Conservation (phyloP, 1,140 invertebrate genomes). For the Pachypeltis micranthus region DNA sequence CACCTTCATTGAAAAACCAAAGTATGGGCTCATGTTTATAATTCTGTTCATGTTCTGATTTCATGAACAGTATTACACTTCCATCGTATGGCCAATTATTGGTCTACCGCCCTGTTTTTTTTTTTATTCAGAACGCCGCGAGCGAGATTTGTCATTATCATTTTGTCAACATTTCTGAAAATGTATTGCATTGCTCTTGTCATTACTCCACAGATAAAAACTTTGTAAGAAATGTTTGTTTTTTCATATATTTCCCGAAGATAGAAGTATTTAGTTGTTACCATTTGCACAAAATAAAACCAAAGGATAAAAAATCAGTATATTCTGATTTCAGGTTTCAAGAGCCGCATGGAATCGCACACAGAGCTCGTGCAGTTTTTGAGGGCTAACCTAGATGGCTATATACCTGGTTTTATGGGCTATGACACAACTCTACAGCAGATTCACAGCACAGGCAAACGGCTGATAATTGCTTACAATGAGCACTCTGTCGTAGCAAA, state of each 20-base stretch:
- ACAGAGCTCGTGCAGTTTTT: constrained; percentile 20
- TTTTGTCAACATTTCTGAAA: too few relatives aligned
- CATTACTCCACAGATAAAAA: too few relatives aligned
- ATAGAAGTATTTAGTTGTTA: neutral
- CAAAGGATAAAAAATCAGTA: neutral
- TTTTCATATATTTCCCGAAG: neutral
- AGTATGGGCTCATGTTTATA: too few relatives aligned
- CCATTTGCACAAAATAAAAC: neutral
- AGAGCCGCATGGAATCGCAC: neutral
- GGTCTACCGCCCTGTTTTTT: too few relatives aligned
- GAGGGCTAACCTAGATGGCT: neutral
- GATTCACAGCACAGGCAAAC: constrained; percentile 40
- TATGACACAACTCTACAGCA: constrained; percentile 38
- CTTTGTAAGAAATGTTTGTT: too few relatives aligned
- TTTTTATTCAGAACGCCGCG: too few relatives aligned
- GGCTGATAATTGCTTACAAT: constrained; percentile 47
- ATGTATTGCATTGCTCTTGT: too few relatives aligned
- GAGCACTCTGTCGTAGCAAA: constrained; percentile 30
- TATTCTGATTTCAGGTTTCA: neutral
- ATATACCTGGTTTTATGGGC: constrained; percentile 20
- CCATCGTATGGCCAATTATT: too few relatives aligned
- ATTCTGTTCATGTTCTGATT: too few relatives aligned
- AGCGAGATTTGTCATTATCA: too few relatives aligned
- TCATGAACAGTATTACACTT: too few relatives aligned
- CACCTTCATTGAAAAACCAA: too few relatives aligned